Conservation (phyloP, 2,888 invertebrate species). For the Tribolium freemani region DNA sequence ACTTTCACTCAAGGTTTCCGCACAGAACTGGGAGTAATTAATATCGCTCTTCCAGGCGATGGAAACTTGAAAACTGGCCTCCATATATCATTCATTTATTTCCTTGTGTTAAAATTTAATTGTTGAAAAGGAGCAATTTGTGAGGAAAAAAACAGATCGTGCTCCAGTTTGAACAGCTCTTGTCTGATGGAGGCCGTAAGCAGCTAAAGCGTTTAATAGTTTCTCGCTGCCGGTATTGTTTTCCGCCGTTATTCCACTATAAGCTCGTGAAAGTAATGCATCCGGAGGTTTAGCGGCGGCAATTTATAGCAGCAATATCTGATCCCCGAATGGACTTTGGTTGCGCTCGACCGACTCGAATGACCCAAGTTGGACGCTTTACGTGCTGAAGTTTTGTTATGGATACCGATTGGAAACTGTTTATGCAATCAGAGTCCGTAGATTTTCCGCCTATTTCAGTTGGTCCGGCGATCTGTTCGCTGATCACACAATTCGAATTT, state of each 20-base stretch:
- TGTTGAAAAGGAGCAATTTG: no score
- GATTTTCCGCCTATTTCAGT: conserved; percentile 58
- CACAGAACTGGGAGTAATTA: conserved; percentile 33
- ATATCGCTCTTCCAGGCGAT: conserved; percentile 17
- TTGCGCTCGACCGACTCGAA: conserved; percentile 54
- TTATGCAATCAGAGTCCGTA: conserved; percentile 58
- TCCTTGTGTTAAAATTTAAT: no score
- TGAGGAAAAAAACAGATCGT: no score
- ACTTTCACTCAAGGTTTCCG: conserved; percentile 43
- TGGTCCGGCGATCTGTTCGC: conserved; percentile 40
- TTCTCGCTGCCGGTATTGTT: conserved; percentile 18
- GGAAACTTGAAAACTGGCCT: no score
- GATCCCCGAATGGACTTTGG: conserved; percentile 56
- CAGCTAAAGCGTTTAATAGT: conserved; percentile 22
- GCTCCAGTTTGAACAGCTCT: background rate
- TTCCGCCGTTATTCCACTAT: conserved; percentile 15
- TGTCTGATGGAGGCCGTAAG: conserved; percentile 12
- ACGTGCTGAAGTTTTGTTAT: conserved; percentile 56
- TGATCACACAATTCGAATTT: background rate
- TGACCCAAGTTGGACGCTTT: conserved; percentile 57
- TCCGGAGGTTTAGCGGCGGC: conserved; percentile 51
- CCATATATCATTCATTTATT: no score
- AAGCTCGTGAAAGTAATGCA: conserved; percentile 53
- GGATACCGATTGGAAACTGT: conserved; percentile 59
- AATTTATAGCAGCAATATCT: conserved; percentile 56